A percentile compares a stretch with the other conserved stretches of the same genome.
These are phyloP conservation scores for Tiaroga cobitis DNA, from an alignment of 2,797 vertebrate genomes.

Conservation along the genomic window DNA sequence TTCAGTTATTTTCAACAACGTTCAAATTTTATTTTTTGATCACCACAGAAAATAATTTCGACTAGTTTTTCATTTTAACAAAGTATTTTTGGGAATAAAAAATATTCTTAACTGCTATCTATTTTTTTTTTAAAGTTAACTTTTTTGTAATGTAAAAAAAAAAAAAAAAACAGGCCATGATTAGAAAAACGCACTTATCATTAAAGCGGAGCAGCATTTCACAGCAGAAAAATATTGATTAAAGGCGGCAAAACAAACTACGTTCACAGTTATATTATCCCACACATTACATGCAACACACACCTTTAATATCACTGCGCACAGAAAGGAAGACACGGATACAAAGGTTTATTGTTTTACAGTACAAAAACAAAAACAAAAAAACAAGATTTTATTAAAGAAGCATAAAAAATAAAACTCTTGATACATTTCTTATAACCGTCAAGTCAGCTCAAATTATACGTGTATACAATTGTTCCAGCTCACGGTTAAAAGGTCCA, in stretches of 20 bases:
- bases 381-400: conserved; percentile 87
- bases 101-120: not conserved
- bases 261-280: not conserved
- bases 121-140: no score
- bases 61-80: not conserved
- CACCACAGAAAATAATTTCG: not conserved
- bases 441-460: conserved; percentile 95
- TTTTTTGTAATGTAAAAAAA: no score
- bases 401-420: conserved; percentile 99
- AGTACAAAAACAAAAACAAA: conserved; percentile 85
- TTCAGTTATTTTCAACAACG: no score
- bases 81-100: not conserved
- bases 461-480: conserved; percentile 89
- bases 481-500: conserved; percentile 94
- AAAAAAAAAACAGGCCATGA: no score
- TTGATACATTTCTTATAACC: conserved; percentile 98
- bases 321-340: conserved; percentile 56
- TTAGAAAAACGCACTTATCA: no score
- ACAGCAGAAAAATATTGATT: no score
- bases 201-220: no score
- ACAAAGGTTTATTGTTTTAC: conserved; percentile 75
- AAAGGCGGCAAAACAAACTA: no score
- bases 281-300: not conserved
- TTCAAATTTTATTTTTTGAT: no score
- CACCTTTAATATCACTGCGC: not conserved